phyloP scores from a whole-genome alignment of 1,140 invertebrate genomes.

The Pachypeltis micranthus region DNA sequence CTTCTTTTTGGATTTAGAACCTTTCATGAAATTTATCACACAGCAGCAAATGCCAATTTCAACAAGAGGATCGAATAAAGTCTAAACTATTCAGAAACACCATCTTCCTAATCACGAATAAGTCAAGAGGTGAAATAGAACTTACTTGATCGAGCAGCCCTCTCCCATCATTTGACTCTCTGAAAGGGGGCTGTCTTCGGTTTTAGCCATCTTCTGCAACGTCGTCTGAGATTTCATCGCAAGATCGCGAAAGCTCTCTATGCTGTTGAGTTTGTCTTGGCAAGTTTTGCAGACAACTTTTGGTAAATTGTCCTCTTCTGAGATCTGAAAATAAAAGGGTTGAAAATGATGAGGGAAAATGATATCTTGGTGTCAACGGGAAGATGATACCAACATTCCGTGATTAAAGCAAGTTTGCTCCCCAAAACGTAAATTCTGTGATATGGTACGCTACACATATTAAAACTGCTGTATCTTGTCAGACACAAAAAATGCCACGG shows the following conservation, averaged over 20 bases:
- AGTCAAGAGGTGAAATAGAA: too few relatives aligned
- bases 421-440: not conserved
- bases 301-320: conserved; percentile 41
- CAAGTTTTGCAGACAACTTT: conserved; percentile 44
- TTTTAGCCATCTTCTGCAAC: conserved; percentile 26
- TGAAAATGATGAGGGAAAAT: not conserved
- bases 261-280: conserved; percentile 40
- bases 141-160: too few relatives aligned
- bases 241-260: conserved; percentile 45
- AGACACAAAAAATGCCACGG: not conserved
- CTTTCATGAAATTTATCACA: too few relatives aligned
- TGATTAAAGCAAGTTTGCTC: not conserved
- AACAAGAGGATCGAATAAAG: not conserved
- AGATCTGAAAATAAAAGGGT: conserved; percentile 33
- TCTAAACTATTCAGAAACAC: not conserved
- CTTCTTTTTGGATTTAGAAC: too few relatives aligned
- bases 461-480: not conserved
- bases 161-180: not conserved
- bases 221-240: conserved; percentile 42
- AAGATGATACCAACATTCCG: too few relatives aligned
- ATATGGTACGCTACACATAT: not conserved
- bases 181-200: not conserved
- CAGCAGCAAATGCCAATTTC: too few relatives aligned
- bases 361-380: too few relatives aligned
- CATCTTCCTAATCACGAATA: too few relatives aligned